phyloP scores from a whole-genome alignment of 2,797 vertebrate species.

The Sebastes alutus region DNA sequence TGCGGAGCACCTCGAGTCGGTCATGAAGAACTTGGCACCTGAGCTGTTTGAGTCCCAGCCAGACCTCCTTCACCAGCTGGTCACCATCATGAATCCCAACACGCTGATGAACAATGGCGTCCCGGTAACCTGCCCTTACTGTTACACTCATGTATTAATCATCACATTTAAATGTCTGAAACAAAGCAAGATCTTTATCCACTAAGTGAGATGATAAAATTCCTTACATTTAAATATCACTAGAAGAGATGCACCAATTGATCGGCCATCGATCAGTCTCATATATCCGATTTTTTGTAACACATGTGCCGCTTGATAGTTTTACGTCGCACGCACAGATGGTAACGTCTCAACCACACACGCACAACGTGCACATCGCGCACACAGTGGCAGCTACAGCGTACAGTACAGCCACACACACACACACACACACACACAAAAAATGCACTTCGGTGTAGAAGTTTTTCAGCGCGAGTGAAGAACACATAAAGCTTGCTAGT shows the following conservation, averaged over 20 bases:
- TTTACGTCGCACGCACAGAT: too few species aligned
- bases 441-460: fast-evolving
- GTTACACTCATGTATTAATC: neutral
- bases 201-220: neutral
- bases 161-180: neutral
- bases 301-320: too few species aligned
- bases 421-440: too few species aligned
- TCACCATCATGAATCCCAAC: conserved; percentile 99
- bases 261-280: too few species aligned
- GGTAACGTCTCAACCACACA: too few species aligned
- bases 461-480: too few species aligned
- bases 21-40: conserved; percentile 97
- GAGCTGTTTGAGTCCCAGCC: conserved; percentile 97
- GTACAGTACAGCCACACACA: too few species aligned
- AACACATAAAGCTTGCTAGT: too few species aligned
- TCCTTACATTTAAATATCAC: neutral
- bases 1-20: conserved; percentile 93
- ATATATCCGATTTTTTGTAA: too few species aligned
- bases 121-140: conserved; percentile 85
- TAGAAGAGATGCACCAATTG: too few species aligned
- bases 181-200: neutral
- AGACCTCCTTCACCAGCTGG: conserved; percentile 97
- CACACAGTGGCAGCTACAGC: too few species aligned
- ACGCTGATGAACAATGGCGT: conserved; percentile 96
- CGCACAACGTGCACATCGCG: too few species aligned